Evolutionary conservation across 1,140 invertebrate genomes (phyloP).

Genomic region (Hesperophylax magnus): DNA sequence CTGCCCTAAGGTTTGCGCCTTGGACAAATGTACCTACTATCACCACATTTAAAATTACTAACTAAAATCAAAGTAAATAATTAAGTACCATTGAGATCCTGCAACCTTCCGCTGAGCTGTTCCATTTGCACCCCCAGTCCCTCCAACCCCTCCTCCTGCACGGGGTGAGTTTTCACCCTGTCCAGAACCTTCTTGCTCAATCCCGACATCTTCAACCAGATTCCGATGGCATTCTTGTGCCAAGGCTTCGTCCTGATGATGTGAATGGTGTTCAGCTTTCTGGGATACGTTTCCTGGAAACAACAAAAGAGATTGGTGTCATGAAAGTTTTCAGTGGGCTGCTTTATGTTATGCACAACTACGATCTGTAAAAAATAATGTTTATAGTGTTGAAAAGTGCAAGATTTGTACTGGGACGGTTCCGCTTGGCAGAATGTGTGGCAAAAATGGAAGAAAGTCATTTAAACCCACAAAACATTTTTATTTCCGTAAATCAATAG

Average conservation of each 20-base stretch:
- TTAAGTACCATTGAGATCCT: constrained; percentile 50
- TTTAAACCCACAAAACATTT: too few relatives aligned
- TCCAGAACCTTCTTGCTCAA: constrained; percentile 37
- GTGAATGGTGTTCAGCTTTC: constrained; percentile 42
- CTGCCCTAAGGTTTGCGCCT: not conserved
- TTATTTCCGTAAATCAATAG: too few relatives aligned
- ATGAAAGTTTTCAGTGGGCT: too few relatives aligned
- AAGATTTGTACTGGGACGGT: too few relatives aligned
- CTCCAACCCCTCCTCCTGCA: constrained; percentile 39
- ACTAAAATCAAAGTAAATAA: not conserved
- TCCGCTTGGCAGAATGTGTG: too few relatives aligned
- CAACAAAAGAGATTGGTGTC: too few relatives aligned
- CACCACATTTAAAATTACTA: not conserved
- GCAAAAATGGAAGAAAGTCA: too few relatives aligned
- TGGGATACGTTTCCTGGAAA: constrained; percentile 53
- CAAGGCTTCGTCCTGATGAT: constrained; percentile 48
- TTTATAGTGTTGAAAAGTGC: too few relatives aligned
- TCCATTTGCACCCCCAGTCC: constrained; percentile 45
- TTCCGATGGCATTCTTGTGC: constrained; percentile 43
- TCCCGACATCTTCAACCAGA: constrained; percentile 50
- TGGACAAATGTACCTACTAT: not conserved
- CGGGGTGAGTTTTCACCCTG: constrained; percentile 42
- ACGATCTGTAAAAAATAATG: too few relatives aligned
- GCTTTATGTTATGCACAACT: too few relatives aligned
- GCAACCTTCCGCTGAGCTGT: constrained; percentile 37